A percentile compares a stretch with the other conserved stretches of the same genome.
Conservation (phyloP, 2,888 invertebrate species). For the Eristalis tenax region DNA sequence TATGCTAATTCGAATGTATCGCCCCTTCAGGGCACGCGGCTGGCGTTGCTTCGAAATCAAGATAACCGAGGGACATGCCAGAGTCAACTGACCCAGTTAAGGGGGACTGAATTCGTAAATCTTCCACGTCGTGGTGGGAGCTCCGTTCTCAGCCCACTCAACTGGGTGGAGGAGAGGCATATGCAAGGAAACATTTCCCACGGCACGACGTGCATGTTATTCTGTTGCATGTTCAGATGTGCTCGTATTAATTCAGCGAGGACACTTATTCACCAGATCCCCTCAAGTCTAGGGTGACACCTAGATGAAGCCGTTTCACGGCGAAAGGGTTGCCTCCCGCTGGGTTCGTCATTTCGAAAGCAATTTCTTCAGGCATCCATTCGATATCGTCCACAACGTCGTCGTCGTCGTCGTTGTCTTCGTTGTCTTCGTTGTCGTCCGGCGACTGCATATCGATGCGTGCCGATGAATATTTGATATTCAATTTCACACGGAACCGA, state of each 20-base stretch:
- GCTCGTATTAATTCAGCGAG: slow-evolving; percentile 10
- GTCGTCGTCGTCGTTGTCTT: not conserved
- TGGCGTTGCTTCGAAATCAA: slow-evolving; percentile 15
- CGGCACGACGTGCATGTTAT: slow-evolving; percentile 28
- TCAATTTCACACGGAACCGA: slow-evolving; percentile 17
- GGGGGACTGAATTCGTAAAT: slow-evolving; percentile 20
- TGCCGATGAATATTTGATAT: slow-evolving; percentile 38
- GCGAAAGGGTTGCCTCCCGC: not conserved
- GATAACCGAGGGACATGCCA: slow-evolving; percentile 14
- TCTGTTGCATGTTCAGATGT: slow-evolving; percentile 28
- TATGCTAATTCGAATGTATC: slow-evolving; percentile 12
- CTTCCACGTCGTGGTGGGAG: slow-evolving; percentile 11
- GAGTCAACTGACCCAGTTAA: slow-evolving; percentile 35
- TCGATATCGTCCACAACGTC: not conserved
- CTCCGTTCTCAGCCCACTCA: not conserved
- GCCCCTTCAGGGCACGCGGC: not conserved
- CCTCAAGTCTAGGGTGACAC: slow-evolving; percentile 18
- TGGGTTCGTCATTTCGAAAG: not conserved
- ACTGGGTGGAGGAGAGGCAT: not conserved
- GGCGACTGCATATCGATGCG: not conserved
- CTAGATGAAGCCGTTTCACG: not conserved
- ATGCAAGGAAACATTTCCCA: not conserved
- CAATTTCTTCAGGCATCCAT: not conserved
- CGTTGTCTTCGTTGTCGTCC: not conserved
- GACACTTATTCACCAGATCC: slow-evolving; percentile 40